phyloP scores from a whole-genome alignment of 2,113 vertebrate genomes.

The Lophius piscatorius region DNA sequence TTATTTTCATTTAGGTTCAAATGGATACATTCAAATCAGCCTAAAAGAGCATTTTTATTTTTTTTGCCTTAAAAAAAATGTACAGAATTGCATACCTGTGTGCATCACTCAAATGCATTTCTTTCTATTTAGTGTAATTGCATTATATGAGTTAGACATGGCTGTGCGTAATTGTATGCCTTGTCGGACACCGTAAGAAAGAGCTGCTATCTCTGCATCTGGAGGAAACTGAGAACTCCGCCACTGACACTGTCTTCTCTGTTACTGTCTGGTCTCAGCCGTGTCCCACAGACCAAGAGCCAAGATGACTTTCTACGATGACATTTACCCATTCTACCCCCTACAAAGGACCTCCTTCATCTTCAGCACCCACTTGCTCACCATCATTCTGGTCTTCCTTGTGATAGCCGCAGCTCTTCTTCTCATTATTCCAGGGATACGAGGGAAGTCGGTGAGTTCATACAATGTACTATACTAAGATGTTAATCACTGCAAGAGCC shows the following conservation, averaged over 20 bases:
- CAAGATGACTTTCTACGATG: slow-evolving; percentile 90
- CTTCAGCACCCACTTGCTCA: slow-evolving; percentile 80
- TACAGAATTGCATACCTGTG: background rate
- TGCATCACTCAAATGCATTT: background rate
- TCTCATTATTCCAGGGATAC: slow-evolving; percentile 91
- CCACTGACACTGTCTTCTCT: slow-evolving; percentile 75
- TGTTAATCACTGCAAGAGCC: too few species aligned
- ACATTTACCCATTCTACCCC: slow-evolving; percentile 88
- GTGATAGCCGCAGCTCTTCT: slow-evolving; percentile 82
- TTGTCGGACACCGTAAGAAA: slow-evolving; percentile 18
- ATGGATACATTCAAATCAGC: background rate
- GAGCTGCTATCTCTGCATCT: slow-evolving; percentile 67
- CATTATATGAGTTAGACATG: too few species aligned
- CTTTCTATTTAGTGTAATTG: too few species aligned
- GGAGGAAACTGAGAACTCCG: slow-evolving; percentile 69
- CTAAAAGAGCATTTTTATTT: slow-evolving; percentile 1
- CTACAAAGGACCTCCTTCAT: slow-evolving; percentile 80
- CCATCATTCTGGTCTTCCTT: slow-evolving; percentile 88
- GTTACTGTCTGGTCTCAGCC: slow-evolving; percentile 64
- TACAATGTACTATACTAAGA: too few species aligned
- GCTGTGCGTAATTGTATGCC: too few species aligned
- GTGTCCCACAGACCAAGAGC: slow-evolving; percentile 53
- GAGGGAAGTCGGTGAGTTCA: slow-evolving; percentile 87
- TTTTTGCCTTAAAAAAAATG: slow-evolving; percentile 1
- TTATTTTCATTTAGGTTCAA: background rate